Evolutionary conservation across 2,888 invertebrate genomes (phyloP), one percentile per base, ranked within the genome.

Genomic region (Acheta domesticus): DNA sequence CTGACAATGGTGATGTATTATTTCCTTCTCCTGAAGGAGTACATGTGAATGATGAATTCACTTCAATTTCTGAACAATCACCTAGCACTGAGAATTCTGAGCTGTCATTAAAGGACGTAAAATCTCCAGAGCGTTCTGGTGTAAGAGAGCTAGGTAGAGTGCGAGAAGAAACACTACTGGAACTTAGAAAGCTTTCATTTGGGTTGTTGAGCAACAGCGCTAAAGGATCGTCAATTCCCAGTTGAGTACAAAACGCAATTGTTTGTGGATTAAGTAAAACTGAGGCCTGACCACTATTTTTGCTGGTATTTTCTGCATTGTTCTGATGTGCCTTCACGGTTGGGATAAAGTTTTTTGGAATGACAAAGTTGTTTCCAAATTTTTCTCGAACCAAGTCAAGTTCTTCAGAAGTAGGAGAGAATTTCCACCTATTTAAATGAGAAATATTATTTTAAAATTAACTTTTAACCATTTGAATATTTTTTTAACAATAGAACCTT

Each of bases 161-260:
- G 73, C 36, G 77, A 11, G 77, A 73, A 21, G 78, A 76, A n/a
- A 49, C 16, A 2, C 48, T 12, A 76, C 48, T 76, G 36, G n/a
- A 14, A 12, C 80, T 76, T 50, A 81, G 76, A 77, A 36, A 48
- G 16, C 75, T 81, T 23, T 62, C 79, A 75, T 77, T 80, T 75
- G 83, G 74, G 82, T 77, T 79, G 78, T 83, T 79, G 21, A 86
- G 83, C 20, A 93, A 86, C 73, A 93, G 87, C 82, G 90, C 90
- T 19, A 94, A 87, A 0, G 97, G 97, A 88, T 98, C 96, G 85
- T 94, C 93, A 80, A 98, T 91, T 0, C 92, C 91, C 74, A 90
- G 83, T 84, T 86, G 87, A 48, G 86, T 85, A 84, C 89, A 89
- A 78, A 89, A 85, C 19, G 85, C 83, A 8, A 85, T 85, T 2